Evolutionary conservation across 2,888 invertebrate species (phyloP).

Genomic region (Oscheius sp.): DNA sequence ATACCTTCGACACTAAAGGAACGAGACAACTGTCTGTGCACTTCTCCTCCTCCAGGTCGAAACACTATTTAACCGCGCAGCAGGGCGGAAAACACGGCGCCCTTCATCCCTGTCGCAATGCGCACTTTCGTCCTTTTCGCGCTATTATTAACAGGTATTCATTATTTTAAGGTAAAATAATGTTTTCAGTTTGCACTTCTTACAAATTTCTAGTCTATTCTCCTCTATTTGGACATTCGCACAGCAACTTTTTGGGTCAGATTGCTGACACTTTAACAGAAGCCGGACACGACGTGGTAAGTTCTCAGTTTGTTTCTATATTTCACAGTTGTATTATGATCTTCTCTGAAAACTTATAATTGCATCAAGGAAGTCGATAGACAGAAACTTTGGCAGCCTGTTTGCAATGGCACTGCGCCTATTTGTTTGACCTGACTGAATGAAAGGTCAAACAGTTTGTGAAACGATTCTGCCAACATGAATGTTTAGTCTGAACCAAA

Average conservation of each 20-base stretch:
- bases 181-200: slow-evolving; percentile 2
- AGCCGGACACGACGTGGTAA: slow-evolving; percentile 54
- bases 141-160: not conserved
- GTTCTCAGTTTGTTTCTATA: not conserved
- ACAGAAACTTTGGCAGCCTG: not conserved
- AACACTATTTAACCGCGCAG: slow-evolving; percentile 18
- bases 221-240: slow-evolving; percentile 50
- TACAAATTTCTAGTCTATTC: slow-evolving; percentile 43
- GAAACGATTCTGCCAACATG: no score
- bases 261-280: slow-evolving; percentile 49
- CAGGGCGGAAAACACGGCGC: not conserved
- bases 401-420: not conserved
- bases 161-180: not conserved
- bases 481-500: no score
- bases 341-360: slow-evolving; percentile 5
- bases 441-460: not conserved
- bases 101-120: not conserved
- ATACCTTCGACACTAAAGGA: no score
- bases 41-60: no score
- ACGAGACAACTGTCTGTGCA: no score
- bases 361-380: not conserved
- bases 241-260: slow-evolving; percentile 46
- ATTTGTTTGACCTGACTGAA: not conserved
- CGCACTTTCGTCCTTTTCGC: slow-evolving; percentile 12
- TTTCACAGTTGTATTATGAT: not conserved